Base-by-base conservation (phyloP, 2,888 invertebrate genomes). In the Drosophila robusta region DNA sequence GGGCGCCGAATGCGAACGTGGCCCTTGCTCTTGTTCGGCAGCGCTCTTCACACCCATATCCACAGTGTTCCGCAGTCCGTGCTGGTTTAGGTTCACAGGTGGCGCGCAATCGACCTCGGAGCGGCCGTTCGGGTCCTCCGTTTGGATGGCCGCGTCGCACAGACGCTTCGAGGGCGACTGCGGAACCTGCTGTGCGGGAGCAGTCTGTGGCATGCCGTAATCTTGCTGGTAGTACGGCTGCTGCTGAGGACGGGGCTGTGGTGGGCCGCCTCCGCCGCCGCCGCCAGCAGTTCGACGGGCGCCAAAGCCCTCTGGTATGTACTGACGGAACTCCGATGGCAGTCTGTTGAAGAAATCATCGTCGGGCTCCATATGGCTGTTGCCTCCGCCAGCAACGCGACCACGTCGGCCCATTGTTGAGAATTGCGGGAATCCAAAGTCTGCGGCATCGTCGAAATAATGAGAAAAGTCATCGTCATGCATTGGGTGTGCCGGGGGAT, bases 1-100 rank as follows among this genome's bases (percentile, higher is more conserved):
- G 32, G 97, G 97, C 29, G 96, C 96, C 76, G 97, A 97, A 94
- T 95, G 95, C 55, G 96, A 96, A 89, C 97, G 93, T 78, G 95
- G 95, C 61, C 93, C 94, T 63, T 91, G 91, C 75, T 94, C 94
- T 83, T 93, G 93, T 64, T 90, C 94, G n/a, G 91, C 87, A 72
- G 93, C 94, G 42, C 93, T 93, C 80, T 93, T 93, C 76, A 96
- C 95, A 51, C 96, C 96, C 89, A 96, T 94, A 90, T 96, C 96
- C 68, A 96, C 95, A 22, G 96, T 96, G 89, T 96, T 96, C 75
- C 96, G 94, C 66, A 95, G 90, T 4, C 95, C 95, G 93, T 95
- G 95, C 80, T 95, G 95, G 50, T 95, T 94, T 11, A 95, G 87
- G 78, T 87, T 80, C n/a, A 76, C 67, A 51, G 76, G 49, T 18